phyloP scores from a whole-genome alignment of 2,797 vertebrate species.

The Heliangelus exortis region DNA sequence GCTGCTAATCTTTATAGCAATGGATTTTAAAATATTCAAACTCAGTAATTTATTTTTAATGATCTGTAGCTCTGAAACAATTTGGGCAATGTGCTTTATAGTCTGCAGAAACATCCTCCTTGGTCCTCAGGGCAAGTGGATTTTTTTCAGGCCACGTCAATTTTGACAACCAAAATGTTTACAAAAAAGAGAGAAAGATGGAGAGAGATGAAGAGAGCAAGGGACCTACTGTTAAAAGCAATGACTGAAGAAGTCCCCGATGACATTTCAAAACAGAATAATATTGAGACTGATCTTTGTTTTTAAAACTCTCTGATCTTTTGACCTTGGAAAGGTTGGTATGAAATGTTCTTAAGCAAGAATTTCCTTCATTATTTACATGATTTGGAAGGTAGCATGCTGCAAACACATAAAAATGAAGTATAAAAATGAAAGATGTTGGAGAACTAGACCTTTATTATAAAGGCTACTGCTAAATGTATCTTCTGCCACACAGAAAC shows the following conservation, averaged over 20 bases:
- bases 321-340: not conserved
- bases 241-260: not conserved
- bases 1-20: constrained; percentile 11
- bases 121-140: not conserved
- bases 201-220: not conserved
- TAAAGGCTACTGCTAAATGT: accelerated
- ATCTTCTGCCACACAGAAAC: not conserved
- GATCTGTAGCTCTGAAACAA: constrained; percentile 15
- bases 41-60: constrained; percentile 53
- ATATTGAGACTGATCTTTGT: not conserved
- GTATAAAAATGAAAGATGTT: not conserved
- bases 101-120: not conserved
- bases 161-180: constrained; percentile 36
- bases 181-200: not conserved
- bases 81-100: not conserved
- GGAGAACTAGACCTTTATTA: not conserved
- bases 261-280: constrained; percentile 1
- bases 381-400: not conserved
- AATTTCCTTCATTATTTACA: not conserved
- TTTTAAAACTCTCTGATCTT: not conserved
- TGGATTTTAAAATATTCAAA: constrained; percentile 42
- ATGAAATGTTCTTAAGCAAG: not conserved
- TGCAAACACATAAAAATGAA: not conserved
- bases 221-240: not conserved
- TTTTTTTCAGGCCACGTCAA: constrained; percentile 32